phyloP scores from a whole-genome alignment of 2,113 vertebrate genomes.

The Istiophorus platypterus region DNA sequence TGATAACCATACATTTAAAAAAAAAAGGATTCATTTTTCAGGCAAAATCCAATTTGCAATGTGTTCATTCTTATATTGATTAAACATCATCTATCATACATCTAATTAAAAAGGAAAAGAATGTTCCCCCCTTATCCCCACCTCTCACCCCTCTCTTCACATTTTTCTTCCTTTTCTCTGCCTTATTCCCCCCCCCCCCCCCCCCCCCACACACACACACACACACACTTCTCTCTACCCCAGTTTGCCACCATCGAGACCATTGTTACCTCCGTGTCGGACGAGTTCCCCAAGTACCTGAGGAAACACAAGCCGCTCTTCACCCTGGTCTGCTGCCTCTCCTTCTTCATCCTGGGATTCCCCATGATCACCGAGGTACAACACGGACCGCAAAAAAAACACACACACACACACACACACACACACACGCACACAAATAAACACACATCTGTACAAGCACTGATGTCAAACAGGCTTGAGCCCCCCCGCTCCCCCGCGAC shows the following conservation, averaged over 20 bases:
- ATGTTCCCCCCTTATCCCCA: not conserved
- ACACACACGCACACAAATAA: not conserved
- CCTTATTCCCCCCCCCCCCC: not conserved
- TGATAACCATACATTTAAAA: not conserved
- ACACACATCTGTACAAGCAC: not conserved
- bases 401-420: no score
- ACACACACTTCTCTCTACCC: constrained; percentile 3
- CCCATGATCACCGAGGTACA: constrained; percentile 98
- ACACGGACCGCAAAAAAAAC: no score
- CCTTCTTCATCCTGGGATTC: constrained; percentile 97
- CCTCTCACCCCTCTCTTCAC: not conserved
- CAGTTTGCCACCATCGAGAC: constrained; percentile 99
- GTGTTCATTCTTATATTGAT: not conserved
- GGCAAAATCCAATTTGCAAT: not conserved
- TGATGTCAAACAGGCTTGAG: not conserved
- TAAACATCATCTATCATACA: not conserved
- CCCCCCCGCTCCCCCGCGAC: not conserved
- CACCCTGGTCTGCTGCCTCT: constrained; percentile 91
- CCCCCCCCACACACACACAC: no score
- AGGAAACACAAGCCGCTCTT: constrained; percentile 95
- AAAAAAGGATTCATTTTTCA: not conserved
- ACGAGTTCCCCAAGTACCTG: constrained; percentile 96
- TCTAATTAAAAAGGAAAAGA: not conserved
- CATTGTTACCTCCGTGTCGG: constrained; percentile 96
- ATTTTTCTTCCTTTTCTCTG: no score